Percentiles rank a stretch among this genome's conserved stretches.
phyloP scores from a whole-genome alignment of 2,113 vertebrate genomes.

The Labrus mixtus region DNA sequence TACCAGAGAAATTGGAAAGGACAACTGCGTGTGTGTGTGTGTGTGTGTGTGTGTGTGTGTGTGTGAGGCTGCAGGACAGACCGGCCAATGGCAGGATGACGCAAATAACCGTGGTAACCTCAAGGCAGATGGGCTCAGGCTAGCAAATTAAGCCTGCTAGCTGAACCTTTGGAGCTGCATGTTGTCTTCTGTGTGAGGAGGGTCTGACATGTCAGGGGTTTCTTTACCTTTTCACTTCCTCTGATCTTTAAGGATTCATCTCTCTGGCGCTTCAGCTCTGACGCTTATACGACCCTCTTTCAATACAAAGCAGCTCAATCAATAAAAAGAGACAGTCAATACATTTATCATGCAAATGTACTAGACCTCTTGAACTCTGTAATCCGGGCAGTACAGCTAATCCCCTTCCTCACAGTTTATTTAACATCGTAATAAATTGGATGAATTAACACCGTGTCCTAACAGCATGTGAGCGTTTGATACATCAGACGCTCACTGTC shows the following conservation, averaged over 20 bases:
- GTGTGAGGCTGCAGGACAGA: conserved; percentile 20
- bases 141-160: conserved; percentile 45
- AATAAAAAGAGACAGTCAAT: neutral
- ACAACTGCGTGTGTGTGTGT: conserved; percentile 14
- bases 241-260: neutral
- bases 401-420: neutral
- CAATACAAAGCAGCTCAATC: neutral
- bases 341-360: neutral
- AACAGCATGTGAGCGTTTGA: no score
- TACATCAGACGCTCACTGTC: no score
- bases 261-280: neutral
- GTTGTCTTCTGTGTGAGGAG: no score
- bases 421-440: neutral
- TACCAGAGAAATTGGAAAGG: conserved; percentile 23
- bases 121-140: conserved; percentile 53
- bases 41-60: neutral
- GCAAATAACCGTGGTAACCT: conserved; percentile 50
- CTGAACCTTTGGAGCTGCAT: no score
- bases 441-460: no score
- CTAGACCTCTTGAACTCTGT: neutral
- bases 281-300: neutral
- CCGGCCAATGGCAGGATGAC: conserved; percentile 34
- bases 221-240: neutral
- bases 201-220: no score
- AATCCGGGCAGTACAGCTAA: neutral